Evolutionary conservation across 1,140 invertebrate species (phyloP).

Genomic region (Diorhabda elongata): DNA sequence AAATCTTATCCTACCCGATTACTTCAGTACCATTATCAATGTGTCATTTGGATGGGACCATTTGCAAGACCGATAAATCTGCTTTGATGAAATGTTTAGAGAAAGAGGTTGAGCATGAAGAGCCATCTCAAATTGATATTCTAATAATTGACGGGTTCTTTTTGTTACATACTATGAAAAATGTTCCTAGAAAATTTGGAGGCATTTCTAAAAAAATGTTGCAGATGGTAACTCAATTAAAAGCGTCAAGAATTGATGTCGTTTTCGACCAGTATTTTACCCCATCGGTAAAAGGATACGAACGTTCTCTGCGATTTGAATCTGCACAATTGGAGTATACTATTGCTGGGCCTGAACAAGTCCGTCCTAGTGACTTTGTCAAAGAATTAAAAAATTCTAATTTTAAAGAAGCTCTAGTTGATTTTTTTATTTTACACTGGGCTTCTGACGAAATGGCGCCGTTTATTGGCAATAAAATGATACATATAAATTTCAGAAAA

Average conservation of each 20-base stretch:
- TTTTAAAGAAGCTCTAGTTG: not conserved
- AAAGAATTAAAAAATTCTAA: constrained; percentile 13
- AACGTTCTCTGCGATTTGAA: constrained; percentile 21
- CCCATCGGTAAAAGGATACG: constrained; percentile 29
- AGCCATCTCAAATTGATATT: constrained; percentile 30
- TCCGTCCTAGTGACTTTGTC: constrained; percentile 19
- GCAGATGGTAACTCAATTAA: constrained; percentile 22
- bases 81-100: constrained; percentile 29
- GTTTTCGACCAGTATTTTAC: constrained; percentile 12
- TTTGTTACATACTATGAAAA: no score
- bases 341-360: constrained; percentile 18
- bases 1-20: not conserved
- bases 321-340: constrained; percentile 4
- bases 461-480: constrained; percentile 26
- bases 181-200: no score
- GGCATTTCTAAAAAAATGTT: constrained; percentile 29
- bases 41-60: not conserved
- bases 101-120: constrained; percentile 23
- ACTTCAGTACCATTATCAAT: not conserved
- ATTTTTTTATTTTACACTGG: constrained; percentile 27
- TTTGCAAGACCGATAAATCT: constrained; percentile 32
- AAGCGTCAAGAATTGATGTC: no score
- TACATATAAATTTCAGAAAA: constrained; percentile 18
- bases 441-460: constrained; percentile 26
- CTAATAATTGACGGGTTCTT: no score